Evolutionary conservation across 1,140 invertebrate genomes (phyloP), one percentile per base, ranked within the genome.

Genomic region (Caerostris extrusa): DNA sequence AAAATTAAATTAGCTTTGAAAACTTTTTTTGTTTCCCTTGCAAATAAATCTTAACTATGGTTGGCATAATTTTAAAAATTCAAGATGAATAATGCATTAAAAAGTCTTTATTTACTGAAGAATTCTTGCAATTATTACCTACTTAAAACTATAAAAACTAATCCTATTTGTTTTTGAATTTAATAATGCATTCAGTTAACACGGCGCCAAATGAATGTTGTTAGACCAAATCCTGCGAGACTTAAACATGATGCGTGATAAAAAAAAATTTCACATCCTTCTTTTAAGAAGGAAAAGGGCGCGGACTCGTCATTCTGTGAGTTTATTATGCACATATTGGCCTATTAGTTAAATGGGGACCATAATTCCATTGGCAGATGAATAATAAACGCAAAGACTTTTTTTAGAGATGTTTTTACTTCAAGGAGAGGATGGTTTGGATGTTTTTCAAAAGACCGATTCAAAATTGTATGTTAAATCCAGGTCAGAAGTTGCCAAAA

Each of bases 201-300:
- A 77, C 50, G 3, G 12, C 19, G 50, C 34, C 19, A 8, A 7
- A 5, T 19, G 67, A 69, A 19, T 71, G 34, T 19, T 71, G 5
- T 8, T 14, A 61, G 60, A 2, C 12, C 7, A 71, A 34, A 77
- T 77, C 69, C 50, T 77, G 50, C 19, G 34, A 19, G 61, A n/a
- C 85, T 69, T 69, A 10, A 69, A 5, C 19, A n/a, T 34, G 61
- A 89, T 69, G 57, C 87, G 87, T 89, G 87, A 89, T 53, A 12
- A 69, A 67, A 64, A n/a, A 69, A 19, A 50, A 56, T 55, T 17
- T 5, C 10, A 88, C 61, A 88, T 89, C 87, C 87, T 69, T 19
- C 10, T 89, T 53, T 89, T 87, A 89, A 89, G 87, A 64, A 34
- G 64, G 87, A 89, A 89, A 55, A 57, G 34, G 60, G 87, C 87